Evolutionary conservation across 2,888 invertebrate species (phyloP).

Genomic region (Himalopsyche japonica): DNA sequence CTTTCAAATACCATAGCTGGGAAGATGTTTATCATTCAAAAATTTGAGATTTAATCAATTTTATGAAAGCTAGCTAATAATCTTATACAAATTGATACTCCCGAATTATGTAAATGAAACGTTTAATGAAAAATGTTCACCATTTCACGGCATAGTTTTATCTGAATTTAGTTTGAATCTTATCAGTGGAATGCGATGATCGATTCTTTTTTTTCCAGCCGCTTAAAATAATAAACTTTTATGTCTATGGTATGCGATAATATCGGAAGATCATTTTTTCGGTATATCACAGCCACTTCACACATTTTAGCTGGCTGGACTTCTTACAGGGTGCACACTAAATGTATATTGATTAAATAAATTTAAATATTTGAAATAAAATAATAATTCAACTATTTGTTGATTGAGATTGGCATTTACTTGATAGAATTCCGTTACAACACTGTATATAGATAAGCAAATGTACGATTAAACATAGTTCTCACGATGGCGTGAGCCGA

Average conservation of each 20-base stretch:
- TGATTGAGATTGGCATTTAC: too few species aligned
- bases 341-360: not conserved
- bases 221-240: not conserved
- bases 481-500: too few species aligned
- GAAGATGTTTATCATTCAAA: not conserved
- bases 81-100: not conserved
- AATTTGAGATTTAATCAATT: not conserved
- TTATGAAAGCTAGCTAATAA: not conserved
- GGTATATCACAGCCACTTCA: not conserved
- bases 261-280: slow-evolving; percentile 22
- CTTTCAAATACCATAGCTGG: not conserved
- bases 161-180: not conserved
- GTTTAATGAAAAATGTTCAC: not conserved
- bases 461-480: too few species aligned
- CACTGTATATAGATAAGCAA: too few species aligned
- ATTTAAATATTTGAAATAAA: not conserved
- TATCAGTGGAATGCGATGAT: not conserved
- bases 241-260: not conserved
- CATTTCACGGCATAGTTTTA: not conserved
- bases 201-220: not conserved
- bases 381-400: too few species aligned
- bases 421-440: too few species aligned
- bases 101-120: not conserved
- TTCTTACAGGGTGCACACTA: not conserved
- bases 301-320: not conserved